Percentiles rank a stretch among this genome's conserved stretches.
Conservation (phyloP, 2,888 invertebrate species). For the Actias luna region DNA sequence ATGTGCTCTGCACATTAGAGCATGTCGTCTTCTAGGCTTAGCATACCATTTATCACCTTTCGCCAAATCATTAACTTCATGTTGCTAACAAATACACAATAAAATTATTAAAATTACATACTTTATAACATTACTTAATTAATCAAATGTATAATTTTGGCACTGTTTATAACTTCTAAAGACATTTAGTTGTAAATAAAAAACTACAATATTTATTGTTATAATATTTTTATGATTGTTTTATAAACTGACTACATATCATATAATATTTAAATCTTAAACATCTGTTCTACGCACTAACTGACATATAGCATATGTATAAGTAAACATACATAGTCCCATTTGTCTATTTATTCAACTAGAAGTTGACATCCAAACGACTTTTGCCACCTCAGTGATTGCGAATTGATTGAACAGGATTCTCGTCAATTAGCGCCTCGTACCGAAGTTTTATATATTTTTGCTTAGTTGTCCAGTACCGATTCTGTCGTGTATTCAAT, state of each 20-base stretch:
- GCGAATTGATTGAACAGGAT: conserved; percentile 52
- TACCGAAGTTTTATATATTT: conserved; percentile 45
- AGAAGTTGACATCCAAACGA: conserved; percentile 44
- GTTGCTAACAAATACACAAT: too few relatives aligned
- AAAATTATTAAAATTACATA: too few relatives aligned
- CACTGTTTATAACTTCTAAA: not conserved
- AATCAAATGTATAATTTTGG: not conserved
- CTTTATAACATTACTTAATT: too few relatives aligned
- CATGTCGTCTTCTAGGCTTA: too few relatives aligned
- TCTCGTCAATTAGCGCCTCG: conserved; percentile 48
- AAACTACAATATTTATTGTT: not conserved
- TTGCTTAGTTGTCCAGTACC: conserved; percentile 41
- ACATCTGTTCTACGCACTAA: not conserved
- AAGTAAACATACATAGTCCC: conserved; percentile 15
- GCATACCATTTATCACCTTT: too few relatives aligned
- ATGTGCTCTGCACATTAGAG: too few relatives aligned
- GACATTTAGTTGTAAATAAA: not conserved
- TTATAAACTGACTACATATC: not conserved
- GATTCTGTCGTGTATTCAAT: conserved; percentile 30
- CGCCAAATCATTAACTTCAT: too few relatives aligned
- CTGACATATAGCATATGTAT: conserved; percentile 7
- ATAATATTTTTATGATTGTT: not conserved
- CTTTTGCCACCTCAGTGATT: conserved; percentile 41
- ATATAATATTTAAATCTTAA: not conserved
- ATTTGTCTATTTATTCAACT: conserved; percentile 19